Conservation (phyloP, 2,113 vertebrate genomes). For the Centropus bengalensis region DNA sequence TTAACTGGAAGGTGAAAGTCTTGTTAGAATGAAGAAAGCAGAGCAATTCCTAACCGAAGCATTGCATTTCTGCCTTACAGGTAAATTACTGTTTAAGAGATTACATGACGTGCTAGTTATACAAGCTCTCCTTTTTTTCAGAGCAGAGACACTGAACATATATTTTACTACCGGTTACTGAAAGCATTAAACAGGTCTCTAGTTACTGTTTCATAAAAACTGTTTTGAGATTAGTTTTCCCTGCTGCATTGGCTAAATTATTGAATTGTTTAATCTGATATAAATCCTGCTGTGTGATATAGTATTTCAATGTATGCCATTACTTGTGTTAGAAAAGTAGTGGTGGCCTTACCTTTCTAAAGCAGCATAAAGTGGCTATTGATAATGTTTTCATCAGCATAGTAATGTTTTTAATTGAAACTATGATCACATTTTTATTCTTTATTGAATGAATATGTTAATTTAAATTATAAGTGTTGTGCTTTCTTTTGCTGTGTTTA, state of each 20-base stretch:
- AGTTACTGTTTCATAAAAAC: neutral
- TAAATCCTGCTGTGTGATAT: neutral
- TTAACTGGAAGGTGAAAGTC: neutral
- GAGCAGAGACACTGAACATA: neutral
- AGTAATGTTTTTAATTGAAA: neutral
- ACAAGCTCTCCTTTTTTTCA: neutral
- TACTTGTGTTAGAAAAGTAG: neutral
- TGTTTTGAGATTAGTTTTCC: neutral
- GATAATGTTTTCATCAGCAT: neutral
- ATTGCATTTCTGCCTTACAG: neutral
- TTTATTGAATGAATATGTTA: neutral
- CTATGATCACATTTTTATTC: neutral
- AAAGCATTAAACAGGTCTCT: neutral
- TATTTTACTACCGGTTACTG: neutral
- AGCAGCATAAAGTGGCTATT: neutral
- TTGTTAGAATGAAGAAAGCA: slow-evolving; percentile 6
- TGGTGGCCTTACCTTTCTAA: neutral
- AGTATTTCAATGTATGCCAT: neutral
- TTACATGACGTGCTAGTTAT: neutral
- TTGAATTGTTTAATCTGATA: neutral
- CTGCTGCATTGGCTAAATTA: neutral
- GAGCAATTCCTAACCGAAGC: neutral
- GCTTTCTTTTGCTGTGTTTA: neutral
- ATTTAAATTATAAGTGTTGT: neutral
- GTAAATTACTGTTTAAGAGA: neutral